Evolutionary conservation across 2,888 invertebrate species (phyloP).

Genomic region (Agrotis exclamationis): DNA sequence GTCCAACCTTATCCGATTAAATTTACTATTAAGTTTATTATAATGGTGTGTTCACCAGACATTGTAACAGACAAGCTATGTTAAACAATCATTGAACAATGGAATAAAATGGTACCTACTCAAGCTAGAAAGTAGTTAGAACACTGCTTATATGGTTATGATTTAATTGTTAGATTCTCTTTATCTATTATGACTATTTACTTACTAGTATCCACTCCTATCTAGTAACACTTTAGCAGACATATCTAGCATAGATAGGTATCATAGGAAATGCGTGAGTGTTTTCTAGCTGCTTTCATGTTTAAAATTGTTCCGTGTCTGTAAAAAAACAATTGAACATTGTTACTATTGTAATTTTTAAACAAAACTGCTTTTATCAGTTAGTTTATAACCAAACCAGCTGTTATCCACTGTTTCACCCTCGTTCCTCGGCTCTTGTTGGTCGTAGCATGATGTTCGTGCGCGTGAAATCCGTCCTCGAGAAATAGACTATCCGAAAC

Average conservation of each 20-base stretch:
- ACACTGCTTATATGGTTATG: constrained; percentile 46
- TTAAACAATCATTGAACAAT: constrained; percentile 58
- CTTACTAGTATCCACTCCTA: constrained; percentile 21
- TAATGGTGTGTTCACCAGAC: background rate
- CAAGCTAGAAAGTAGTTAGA: constrained; percentile 56
- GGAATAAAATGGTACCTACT: constrained; percentile 48
- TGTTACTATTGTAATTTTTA: too few relatives aligned
- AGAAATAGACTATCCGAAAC: too few relatives aligned
- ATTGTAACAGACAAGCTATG: constrained; percentile 17
- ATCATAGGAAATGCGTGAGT: constrained; percentile 10
- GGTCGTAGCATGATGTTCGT: too few relatives aligned
- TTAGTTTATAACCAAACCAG: too few relatives aligned
- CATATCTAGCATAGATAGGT: constrained; percentile 13
- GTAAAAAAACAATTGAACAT: background rate
- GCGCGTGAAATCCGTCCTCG: too few relatives aligned
- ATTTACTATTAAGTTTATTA: background rate
- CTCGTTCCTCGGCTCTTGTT: too few relatives aligned
- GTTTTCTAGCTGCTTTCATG: background rate
- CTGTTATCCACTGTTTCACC: too few relatives aligned
- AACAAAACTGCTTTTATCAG: too few relatives aligned
- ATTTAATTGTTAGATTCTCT: constrained; percentile 56
- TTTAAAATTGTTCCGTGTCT: background rate
- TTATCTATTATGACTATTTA: constrained; percentile 53
- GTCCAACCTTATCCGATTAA: background rate
- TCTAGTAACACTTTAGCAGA: constrained; percentile 7